Evolutionary conservation across 37 sponge, comb jelly and placozoan genomes (phyloP).

Genomic region (Chondrilla cf. caribensis): DNA sequence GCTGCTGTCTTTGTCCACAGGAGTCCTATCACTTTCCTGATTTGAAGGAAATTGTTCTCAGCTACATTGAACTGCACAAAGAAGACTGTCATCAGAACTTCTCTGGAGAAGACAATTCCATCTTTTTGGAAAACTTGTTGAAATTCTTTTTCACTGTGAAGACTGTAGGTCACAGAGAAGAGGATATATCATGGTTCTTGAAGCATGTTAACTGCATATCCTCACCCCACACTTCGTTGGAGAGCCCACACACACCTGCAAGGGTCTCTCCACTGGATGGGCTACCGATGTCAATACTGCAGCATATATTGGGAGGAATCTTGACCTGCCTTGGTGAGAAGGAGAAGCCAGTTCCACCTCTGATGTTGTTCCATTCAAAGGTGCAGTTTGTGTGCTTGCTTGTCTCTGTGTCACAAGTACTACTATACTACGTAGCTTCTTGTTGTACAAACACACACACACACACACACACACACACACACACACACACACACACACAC

Average conservation of each 20-base stretch:
- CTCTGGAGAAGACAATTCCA: background rate
- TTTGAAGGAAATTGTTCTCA: background rate
- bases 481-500: no score
- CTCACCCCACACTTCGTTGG: background rate
- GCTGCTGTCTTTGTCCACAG: no score
- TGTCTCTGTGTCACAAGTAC: background rate
- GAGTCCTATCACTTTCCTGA: background rate
- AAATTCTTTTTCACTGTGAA: conserved; percentile 44
- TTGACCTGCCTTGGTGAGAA: background rate
- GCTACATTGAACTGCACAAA: no score
- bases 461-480: background rate
- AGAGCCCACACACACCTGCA: no score
- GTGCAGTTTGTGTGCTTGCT: background rate
- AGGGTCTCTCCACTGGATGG: background rate
- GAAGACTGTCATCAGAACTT: background rate
- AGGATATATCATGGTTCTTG: conserved; percentile 56
- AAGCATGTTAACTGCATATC: conserved; percentile 45
- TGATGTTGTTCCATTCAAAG: background rate
- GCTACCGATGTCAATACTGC: background rate
- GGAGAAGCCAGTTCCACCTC: conserved; percentile 15
- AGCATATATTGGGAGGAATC: background rate
- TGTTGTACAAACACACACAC: background rate
- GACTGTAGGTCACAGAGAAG: background rate
- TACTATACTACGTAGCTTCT: no score
- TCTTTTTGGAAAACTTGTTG: conserved; percentile 8